Percentiles rank a stretch among this genome's conserved stretches.
Evolutionary conservation across 2,888 invertebrate species (phyloP).

Genomic region (Diplazon laetatorius): DNA sequence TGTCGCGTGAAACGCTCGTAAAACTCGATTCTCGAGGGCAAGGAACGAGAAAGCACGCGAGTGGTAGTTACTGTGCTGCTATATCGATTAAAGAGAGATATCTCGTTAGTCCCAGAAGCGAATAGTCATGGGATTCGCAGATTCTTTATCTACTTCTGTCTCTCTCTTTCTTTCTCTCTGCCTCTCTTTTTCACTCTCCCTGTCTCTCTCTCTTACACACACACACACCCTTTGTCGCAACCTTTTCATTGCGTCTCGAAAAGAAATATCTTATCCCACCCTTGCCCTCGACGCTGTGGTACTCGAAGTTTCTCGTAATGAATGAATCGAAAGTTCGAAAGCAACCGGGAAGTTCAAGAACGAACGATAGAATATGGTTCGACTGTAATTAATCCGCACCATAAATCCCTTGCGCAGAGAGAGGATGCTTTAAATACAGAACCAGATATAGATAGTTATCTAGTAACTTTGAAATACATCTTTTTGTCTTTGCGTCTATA

Average conservation of each 20-base stretch:
- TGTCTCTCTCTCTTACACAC: not conserved
- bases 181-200: not conserved
- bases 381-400: conserved; percentile 6
- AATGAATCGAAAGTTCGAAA: conserved; percentile 35
- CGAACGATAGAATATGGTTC: conserved; percentile 4
- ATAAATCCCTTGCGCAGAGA: not conserved
- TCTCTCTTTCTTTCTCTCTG: no score
- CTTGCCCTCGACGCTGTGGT: conserved; percentile 20
- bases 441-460: not conserved
- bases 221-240: not conserved
- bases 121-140: conserved; percentile 10
- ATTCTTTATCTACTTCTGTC: not conserved
- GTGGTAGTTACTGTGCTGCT: conserved; percentile 15
- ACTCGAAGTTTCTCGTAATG: conserved; percentile 28
- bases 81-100: conserved; percentile 35
- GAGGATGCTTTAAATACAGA: conserved; percentile 3
- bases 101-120: not conserved
- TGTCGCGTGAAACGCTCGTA: conserved; percentile 56
- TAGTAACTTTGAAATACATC: not conserved
- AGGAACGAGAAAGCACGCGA: conserved; percentile 12
- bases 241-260: not conserved
- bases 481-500: not conserved
- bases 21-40: conserved; percentile 36
- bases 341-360: conserved; percentile 11
- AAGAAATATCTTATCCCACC: conserved; percentile 33